Evolutionary conservation across 2,888 invertebrate species (phyloP).

Genomic region (Tachystola acroxantha): DNA sequence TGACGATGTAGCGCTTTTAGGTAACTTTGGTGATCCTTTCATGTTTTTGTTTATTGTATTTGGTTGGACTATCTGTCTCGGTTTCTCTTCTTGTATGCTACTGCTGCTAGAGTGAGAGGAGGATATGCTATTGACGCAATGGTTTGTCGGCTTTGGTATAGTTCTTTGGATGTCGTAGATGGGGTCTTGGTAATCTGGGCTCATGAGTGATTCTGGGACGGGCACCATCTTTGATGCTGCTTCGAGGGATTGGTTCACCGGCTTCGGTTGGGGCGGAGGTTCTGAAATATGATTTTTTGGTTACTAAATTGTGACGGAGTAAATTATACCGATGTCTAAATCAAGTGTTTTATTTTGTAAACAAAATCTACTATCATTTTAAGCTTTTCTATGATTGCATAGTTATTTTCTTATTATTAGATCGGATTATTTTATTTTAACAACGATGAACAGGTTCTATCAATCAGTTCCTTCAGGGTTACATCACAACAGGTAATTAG

Average conservation of each 20-base stretch:
- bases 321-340: too few relatives aligned
- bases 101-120: conserved; percentile 49
- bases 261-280: conserved; percentile 29
- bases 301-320: too few relatives aligned
- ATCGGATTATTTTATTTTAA: too few relatives aligned
- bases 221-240: conserved; percentile 93
- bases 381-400: too few relatives aligned
- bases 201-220: conserved; percentile 92
- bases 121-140: conserved; percentile 34
- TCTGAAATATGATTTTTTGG: conserved; percentile 16
- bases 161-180: conserved; percentile 65
- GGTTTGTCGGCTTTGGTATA: conserved; percentile 43
- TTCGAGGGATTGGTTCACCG: conserved; percentile 80
- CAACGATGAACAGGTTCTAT: too few relatives aligned
- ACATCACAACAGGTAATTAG: too few relatives aligned
- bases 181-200: conserved; percentile 84
- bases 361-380: too few relatives aligned
- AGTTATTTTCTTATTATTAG: too few relatives aligned
- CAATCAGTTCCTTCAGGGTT: too few relatives aligned
- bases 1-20: conserved; percentile 67
- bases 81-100: conserved; percentile 51
- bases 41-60: conserved; percentile 35
- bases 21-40: conserved; percentile 61
- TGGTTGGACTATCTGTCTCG: conserved; percentile 27
- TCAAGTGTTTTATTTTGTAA: too few relatives aligned